Evolutionary conservation across 2,888 invertebrate species (phyloP).

Genomic region (Chouioia cunea): DNA sequence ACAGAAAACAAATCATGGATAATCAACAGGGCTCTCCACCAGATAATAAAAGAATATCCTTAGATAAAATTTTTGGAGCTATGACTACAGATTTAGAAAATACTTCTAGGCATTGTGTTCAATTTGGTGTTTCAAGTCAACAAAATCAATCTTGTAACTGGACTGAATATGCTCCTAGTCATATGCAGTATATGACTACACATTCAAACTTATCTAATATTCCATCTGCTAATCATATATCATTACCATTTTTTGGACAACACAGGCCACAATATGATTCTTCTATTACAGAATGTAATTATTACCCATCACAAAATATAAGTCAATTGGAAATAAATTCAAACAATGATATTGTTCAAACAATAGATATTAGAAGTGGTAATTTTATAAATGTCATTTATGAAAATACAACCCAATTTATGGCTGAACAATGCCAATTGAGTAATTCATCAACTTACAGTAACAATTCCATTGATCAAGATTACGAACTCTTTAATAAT

Average conservation of each 20-base stretch:
- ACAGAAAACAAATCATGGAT: slow-evolving; percentile 53
- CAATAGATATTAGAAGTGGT: slow-evolving; percentile 67
- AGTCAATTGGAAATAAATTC: slow-evolving; percentile 64
- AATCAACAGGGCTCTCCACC: slow-evolving; percentile 58
- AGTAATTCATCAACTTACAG: slow-evolving; percentile 58
- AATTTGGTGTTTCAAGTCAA: slow-evolving; percentile 70
- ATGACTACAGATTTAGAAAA: slow-evolving; percentile 74
- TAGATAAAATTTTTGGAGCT: slow-evolving; percentile 74
- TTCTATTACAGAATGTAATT: slow-evolving; percentile 58
- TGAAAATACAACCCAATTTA: slow-evolving; percentile 63
- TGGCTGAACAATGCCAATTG: slow-evolving; percentile 62
- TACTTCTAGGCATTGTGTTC: slow-evolving; percentile 73
- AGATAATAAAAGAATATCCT: slow-evolving; percentile 61
- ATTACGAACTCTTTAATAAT: slow-evolving; percentile 65
- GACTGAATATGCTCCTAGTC: slow-evolving; percentile 60
- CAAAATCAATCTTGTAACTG: slow-evolving; percentile 61
- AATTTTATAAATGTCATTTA: slow-evolving; percentile 68
- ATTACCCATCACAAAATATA: slow-evolving; percentile 62
- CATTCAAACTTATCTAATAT: slow-evolving; percentile 50
- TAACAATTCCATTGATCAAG: slow-evolving; percentile 59
- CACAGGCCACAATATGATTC: slow-evolving; percentile 56
- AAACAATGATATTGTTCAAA: slow-evolving; percentile 64
- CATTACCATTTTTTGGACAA: slow-evolving; percentile 57
- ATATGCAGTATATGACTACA: slow-evolving; percentile 55
- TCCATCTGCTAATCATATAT: slow-evolving; percentile 52